These are phyloP conservation scores for Atopsyche davidsoni DNA, from an alignment of 1,140 invertebrate species.

Conservation along the genomic window DNA sequence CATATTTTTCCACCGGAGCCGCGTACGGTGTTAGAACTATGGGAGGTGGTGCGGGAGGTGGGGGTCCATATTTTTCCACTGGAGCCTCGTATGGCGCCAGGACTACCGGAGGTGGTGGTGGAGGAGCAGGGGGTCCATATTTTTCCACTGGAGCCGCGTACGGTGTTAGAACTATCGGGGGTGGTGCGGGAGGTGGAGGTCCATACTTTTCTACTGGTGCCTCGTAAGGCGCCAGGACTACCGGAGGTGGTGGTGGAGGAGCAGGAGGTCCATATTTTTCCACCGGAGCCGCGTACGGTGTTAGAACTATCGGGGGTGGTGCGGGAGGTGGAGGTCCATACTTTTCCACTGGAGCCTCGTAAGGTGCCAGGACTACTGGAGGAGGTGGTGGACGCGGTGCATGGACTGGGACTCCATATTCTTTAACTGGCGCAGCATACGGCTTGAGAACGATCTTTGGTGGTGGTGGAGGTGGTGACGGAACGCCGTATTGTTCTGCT, in stretches of 20 bases:
- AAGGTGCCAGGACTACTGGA: slow-evolving; percentile 8
- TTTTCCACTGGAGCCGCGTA: background rate
- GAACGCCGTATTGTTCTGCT: slow-evolving; percentile 7
- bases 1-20: too few relatives aligned
- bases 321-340: slow-evolving; percentile 26
- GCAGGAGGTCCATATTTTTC: slow-evolving; percentile 4
- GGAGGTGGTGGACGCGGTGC: slow-evolving; percentile 22
- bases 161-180: background rate
- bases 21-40: slow-evolving; percentile 1
- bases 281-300: slow-evolving; percentile 6
- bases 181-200: slow-evolving; percentile 5
- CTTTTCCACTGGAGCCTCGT: slow-evolving; percentile 17
- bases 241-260: slow-evolving; percentile 4
- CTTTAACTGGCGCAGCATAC: background rate
- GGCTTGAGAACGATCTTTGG: background rate
- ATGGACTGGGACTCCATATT: slow-evolving; percentile 24
- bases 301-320: slow-evolving; percentile 7
- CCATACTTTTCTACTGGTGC: slow-evolving; percentile 3
- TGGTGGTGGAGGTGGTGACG: background rate
- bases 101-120: slow-evolving; percentile 3
- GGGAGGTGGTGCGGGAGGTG: background rate
- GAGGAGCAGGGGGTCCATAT: slow-evolving; percentile 15
- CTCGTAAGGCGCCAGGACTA: slow-evolving; percentile 8
- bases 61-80: background rate
- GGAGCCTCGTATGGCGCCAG: background rate